Percentiles rank a stretch among this genome's conserved stretches.
Evolutionary conservation across 2,797 vertebrate species (phyloP).

Genomic region (Yasuhikotakia modesta): DNA sequence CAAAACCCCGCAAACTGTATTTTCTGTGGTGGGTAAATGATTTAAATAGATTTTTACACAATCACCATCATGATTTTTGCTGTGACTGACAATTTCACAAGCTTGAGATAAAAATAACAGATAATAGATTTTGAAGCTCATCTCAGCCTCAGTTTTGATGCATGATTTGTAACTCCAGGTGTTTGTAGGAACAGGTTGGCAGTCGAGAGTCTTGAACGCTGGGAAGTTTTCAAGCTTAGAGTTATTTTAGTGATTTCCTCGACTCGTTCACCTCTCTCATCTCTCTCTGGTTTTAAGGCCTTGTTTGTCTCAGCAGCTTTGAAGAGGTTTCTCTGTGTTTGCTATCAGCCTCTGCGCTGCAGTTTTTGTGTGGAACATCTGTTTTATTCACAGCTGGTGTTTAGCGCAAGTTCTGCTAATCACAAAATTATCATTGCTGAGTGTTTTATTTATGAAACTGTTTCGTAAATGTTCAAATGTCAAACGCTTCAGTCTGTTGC

Average conservation of each 20-base stretch:
- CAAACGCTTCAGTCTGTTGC: neutral
- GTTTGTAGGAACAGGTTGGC: slow-evolving; percentile 5
- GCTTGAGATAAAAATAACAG: neutral
- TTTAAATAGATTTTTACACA: neutral
- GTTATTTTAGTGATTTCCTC: neutral
- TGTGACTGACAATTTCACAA: too few species aligned
- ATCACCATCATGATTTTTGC: neutral
- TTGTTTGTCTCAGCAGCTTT: slow-evolving; percentile 3
- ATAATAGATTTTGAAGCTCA: neutral
- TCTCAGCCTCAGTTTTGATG: neutral
- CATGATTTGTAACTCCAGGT: neutral
- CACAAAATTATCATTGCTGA: neutral
- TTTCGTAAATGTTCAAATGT: neutral
- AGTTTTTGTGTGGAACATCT: slow-evolving; percentile 15
- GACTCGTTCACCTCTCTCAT: neutral
- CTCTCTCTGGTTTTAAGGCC: neutral
- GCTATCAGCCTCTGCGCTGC: neutral
- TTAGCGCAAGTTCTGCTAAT: neutral
- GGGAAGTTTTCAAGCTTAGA: neutral
- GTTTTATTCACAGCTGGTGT: slow-evolving; percentile 13
- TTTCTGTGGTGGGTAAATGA: neutral
- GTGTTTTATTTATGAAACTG: neutral
- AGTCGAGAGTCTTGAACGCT: neutral
- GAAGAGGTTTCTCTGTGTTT: neutral
- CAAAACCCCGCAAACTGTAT: too few species aligned